Base-by-base conservation (phyloP, 37 sponge, comb jelly and placozoan genomes). In the Ephydatia muelleri region DNA sequence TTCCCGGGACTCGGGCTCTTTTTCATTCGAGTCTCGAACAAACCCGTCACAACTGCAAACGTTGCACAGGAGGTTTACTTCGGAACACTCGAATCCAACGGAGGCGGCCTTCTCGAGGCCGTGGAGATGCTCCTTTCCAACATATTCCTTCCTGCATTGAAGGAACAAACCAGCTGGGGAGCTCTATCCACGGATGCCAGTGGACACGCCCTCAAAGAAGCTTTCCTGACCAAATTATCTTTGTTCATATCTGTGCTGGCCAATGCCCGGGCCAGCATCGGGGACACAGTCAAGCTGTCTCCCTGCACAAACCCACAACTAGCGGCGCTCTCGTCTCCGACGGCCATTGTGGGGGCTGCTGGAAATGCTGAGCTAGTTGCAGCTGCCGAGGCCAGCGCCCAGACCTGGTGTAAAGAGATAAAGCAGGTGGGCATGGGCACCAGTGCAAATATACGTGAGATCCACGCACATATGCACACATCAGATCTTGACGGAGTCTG, bases 371-470 rank as follows among this genome's bases (percentile, higher is more conserved):
- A 95, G 9, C 68, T 93, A 75, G 91, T 99, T 76, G 96, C 90
- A 71, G 91, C 92, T 16, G 91, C 96, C 13, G 99, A 99, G 82
- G 73, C 48, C 26, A 76, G 83, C 39, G 88, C 92, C 31, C 77
- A 80, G 47, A 74, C 40, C 9, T 99, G 99, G 99, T 97, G 96
- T 82, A 85, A 90, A 40, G 95, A 99, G 81, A 97, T 99, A 14
- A 91, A 96, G 80, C 96, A 94, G 87, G 93, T 90, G 35, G 31
- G 69, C 6, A 4, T 9, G 71, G 21, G 23, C 34, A 1, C 38
- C 21, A 8, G n/a, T n/a, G n/a, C n/a, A n/a, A n/a, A n/a, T n/a
- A n/a, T n/a, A n/a, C n/a, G n/a, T n/a, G n/a, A n/a, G n/a, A n/a
- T n/a, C n/a, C n/a, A 34, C 69, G 22, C 34, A 21, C 71, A 19